Conservation (phyloP, 2,113 vertebrate genomes). For the Oceanites oceanicus region DNA sequence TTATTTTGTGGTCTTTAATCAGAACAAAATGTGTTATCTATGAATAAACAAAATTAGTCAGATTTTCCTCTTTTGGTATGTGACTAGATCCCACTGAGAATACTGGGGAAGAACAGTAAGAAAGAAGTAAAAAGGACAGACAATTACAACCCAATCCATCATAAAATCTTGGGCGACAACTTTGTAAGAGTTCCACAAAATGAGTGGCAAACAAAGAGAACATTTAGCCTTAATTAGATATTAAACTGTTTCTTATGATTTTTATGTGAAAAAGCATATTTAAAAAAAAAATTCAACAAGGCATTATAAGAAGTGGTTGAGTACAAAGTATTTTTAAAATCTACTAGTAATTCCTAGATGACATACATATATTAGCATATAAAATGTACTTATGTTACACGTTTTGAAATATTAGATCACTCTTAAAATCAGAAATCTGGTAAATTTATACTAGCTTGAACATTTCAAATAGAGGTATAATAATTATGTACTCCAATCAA, state of each 20-base stretch:
- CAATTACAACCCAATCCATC: neutral
- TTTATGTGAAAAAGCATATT: neutral
- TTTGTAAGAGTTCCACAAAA: neutral
- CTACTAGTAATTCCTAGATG: neutral
- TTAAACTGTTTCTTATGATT: neutral
- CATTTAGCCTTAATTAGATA: neutral
- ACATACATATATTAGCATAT: neutral
- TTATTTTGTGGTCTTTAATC: neutral
- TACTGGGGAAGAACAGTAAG: neutral
- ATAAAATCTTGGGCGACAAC: neutral
- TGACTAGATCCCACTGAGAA: neutral
- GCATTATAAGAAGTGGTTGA: neutral
- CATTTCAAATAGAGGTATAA: neutral
- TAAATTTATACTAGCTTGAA: neutral
- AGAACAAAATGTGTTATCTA: neutral
- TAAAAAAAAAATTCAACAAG: neutral
- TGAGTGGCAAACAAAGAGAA: neutral
- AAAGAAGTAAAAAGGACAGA: neutral
- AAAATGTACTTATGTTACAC: neutral
- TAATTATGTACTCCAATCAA: neutral
- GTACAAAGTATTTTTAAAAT: neutral
- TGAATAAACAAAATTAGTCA: neutral
- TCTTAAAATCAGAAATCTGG: neutral
- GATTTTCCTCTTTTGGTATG: neutral
- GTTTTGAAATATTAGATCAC: neutral